These are phyloP conservation scores for Petrolisthes cinctipes DNA, from an alignment of 2,888 invertebrate genomes.

Conservation along the genomic window DNA sequence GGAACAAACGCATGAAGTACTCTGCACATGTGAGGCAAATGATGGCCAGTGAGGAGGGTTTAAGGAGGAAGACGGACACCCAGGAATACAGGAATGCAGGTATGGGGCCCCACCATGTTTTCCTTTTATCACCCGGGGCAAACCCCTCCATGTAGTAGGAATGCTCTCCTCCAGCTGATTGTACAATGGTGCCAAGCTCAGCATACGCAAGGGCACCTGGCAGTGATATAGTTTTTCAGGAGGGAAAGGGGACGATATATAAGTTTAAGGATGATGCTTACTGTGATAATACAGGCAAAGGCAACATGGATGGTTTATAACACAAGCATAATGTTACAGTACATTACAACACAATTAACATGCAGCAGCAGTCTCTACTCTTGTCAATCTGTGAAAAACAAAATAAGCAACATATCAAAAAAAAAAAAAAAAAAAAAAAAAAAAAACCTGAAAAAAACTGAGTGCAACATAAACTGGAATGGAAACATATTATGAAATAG, in stretches of 20 bases:
- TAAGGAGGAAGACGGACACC: slow-evolving; percentile 92
- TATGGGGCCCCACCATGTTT: slow-evolving; percentile 76
- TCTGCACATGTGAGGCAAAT: slow-evolving; percentile 93
- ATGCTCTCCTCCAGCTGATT: slow-evolving; percentile 94
- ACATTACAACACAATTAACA: neutral
- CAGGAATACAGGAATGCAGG: slow-evolving; percentile 93
- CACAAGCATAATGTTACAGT: neutral
- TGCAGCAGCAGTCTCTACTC: neutral
- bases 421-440: neutral
- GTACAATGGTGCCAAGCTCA: slow-evolving; percentile 94
- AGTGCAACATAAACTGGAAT: neutral
- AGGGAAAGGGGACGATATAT: neutral
- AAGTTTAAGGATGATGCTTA: neutral
- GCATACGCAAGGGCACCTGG: slow-evolving; percentile 92
- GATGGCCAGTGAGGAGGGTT: slow-evolving; percentile 94
- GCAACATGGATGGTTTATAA: neutral
- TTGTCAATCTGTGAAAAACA: neutral
- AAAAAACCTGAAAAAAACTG: neutral
- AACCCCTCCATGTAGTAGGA: slow-evolving; percentile 96
- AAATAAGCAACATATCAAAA: slow-evolving; percentile 5
- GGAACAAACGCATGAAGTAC: slow-evolving; percentile 91
- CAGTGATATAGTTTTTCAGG: neutral
- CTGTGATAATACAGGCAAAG: neutral
- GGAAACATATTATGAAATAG: neutral
- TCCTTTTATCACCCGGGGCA: slow-evolving; percentile 65